Base-by-base conservation (phyloP, 2,113 vertebrate species). In the Scomber japonicus region DNA sequence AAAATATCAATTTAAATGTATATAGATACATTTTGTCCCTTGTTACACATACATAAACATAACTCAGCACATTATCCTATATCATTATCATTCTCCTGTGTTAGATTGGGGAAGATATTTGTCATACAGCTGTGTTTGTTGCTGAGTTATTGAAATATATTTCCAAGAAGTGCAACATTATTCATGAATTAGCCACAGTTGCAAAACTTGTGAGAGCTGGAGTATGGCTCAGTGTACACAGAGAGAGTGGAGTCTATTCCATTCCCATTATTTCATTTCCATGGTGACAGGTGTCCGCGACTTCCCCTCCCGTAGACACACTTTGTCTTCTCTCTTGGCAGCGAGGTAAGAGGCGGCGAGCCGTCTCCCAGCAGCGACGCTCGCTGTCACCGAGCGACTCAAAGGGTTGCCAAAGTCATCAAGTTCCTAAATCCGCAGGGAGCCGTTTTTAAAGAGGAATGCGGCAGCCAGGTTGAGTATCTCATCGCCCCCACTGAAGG, bases 391-490 rank as follows among this genome's bases (percentile, higher is more conserved):
- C 19, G 16, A 7, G 65, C 51, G 56, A 61, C 69, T 75, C 19
- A 1, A n/a, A 31, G 24, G 19, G 61, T 59, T 66, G 63, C 70
- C 73, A 76, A 69, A 82, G 63, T 88, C 68, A 83, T 86, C 78
- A 62, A 31, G 64, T 83, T 83, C 79, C 73, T 57, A 13, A 53
- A 66, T 68, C 75, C 17, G 61, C 50, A 13, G 72, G 71, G 74
- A 78, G 69, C 48, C 11, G 16, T 80, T 82, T 27, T 82, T 35
- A 65, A 65, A 78, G 78, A 89, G 74, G 72, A 61, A 85, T 81
- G 74, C 19, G 44, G 77, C 46, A n/a, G 17, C 16, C 31, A 31
- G 66, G n/a, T 85, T 14, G 10, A 64, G 64, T 86, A 76, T 16
- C 55, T 49, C 31, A 44, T 45, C 17, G 7, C 61, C 75, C 21